phyloP scores from a whole-genome alignment of 2,888 invertebrate genomes.

The Chironomus tentans region DNA sequence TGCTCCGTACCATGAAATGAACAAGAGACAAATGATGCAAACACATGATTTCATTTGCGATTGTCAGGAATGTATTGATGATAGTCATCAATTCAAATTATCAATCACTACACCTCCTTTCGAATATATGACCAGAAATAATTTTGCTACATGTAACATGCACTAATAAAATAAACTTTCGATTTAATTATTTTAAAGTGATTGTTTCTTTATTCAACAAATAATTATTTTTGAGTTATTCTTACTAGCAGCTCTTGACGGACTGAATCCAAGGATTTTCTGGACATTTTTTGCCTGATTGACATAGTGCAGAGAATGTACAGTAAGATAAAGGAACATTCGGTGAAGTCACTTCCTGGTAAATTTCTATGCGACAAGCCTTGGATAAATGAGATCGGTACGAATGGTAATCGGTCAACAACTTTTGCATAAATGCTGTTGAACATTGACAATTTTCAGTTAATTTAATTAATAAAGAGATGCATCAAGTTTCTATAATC shows the following conservation, averaged over 20 bases:
- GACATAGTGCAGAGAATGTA: slow-evolving; percentile 99
- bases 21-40: too few relatives aligned
- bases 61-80: too few relatives aligned
- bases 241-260: slow-evolving; percentile 92
- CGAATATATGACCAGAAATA: too few relatives aligned
- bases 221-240: slow-evolving; percentile 50
- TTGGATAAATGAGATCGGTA: slow-evolving; percentile 93
- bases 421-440: slow-evolving; percentile 97
- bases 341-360: slow-evolving; percentile 92
- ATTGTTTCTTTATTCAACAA: neutral
- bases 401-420: slow-evolving; percentile 92
- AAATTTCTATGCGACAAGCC: slow-evolving; percentile 94
- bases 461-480: too few relatives aligned
- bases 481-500: too few relatives aligned
- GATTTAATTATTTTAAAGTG: neutral
- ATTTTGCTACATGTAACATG: neutral
- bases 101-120: too few relatives aligned
- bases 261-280: slow-evolving; percentile 92
- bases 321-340: slow-evolving; percentile 97
- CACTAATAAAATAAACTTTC: neutral
- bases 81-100: too few relatives aligned
- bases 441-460: slow-evolving; percentile 98
- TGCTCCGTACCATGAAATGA: too few relatives aligned
- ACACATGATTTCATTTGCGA: too few relatives aligned
- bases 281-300: slow-evolving; percentile 95